phyloP scores from a whole-genome alignment of 2,797 vertebrate genomes.

The Cirrhinus molitorella region DNA sequence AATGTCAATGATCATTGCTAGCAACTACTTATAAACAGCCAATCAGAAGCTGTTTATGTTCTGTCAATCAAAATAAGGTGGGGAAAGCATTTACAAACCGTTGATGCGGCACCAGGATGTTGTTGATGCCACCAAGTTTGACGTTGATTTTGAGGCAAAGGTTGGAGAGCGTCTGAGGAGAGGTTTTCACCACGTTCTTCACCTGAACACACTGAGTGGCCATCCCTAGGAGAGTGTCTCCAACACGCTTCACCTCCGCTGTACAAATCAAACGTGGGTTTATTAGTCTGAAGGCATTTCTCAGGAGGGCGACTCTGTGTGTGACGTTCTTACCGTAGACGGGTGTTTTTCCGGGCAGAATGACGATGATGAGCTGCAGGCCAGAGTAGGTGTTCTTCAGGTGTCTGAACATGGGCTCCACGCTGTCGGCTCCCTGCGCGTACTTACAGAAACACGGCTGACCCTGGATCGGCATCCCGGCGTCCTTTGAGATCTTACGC shows the following conservation, averaged over 20 bases:
- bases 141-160: constrained; percentile 99
- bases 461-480: constrained; percentile 98
- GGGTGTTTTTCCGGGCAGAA: constrained; percentile 95
- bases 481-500: constrained; percentile 98
- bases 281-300: neutral
- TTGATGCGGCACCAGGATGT: constrained; percentile 98
- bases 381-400: constrained; percentile 97
- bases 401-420: constrained; percentile 99
- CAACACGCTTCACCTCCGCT: constrained; percentile 98
- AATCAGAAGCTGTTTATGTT: neutral
- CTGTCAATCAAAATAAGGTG: neutral
- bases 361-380: constrained; percentile 98
- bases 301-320: neutral
- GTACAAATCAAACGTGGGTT: constrained; percentile 4
- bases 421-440: constrained; percentile 96
- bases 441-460: constrained; percentile 99
- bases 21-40: neutral
- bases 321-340: constrained; percentile 86
- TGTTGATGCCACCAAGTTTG: constrained; percentile 99
- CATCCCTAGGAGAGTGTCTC: constrained; percentile 97
- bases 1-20: neutral
- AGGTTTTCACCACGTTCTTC: constrained; percentile 99
- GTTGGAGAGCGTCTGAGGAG: constrained; percentile 97
- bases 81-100: constrained; percentile 73
- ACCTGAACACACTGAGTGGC: constrained; percentile 98